A percentile compares a stretch with the other conserved stretches of the same genome.
Evolutionary conservation across 2,113 vertebrate genomes (phyloP).

Genomic region (Leptobrachium ailaonicum): DNA sequence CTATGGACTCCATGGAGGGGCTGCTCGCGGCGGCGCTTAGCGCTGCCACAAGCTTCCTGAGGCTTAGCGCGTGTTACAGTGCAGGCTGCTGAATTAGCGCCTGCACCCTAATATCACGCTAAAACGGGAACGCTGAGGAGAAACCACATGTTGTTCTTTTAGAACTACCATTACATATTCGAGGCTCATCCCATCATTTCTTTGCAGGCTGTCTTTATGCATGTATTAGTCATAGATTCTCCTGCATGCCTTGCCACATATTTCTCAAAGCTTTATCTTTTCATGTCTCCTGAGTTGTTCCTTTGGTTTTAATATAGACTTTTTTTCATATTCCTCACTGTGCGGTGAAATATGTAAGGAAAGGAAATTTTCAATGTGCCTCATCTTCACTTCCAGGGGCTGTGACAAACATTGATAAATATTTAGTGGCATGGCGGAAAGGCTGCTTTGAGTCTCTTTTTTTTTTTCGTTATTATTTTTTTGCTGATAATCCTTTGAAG

Average conservation of each 20-base stretch:
- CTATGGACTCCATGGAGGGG: too few relatives aligned
- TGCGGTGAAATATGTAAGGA: conserved; percentile 52
- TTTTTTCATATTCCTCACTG: conserved; percentile 49
- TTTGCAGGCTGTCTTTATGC: neutral
- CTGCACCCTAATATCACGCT: too few relatives aligned
- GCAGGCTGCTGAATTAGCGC: too few relatives aligned
- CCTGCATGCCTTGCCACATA: neutral
- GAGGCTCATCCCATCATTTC: neutral
- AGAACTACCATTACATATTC: neutral
- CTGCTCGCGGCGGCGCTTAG: too few relatives aligned
- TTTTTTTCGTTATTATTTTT: neutral
- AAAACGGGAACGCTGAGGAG: too few relatives aligned
- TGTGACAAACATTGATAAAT: conserved; percentile 70
- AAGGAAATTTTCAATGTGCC: conserved; percentile 53
- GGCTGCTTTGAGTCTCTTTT: conserved; percentile 55
- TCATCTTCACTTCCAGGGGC: conserved; percentile 56
- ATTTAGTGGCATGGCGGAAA: conserved; percentile 65
- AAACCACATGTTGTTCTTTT: neutral
- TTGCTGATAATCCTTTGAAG: conserved; percentile 57
- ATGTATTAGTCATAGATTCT: neutral
- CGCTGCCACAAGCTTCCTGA: too few relatives aligned
- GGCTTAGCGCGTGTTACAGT: too few relatives aligned
- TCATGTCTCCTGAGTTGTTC: neutral
- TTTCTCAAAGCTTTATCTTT: neutral
- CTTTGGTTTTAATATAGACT: neutral